Evolutionary conservation across 2,113 vertebrate species (phyloP), one percentile per base, ranked within the genome.

Genomic region (Gnathonemus longibarbis): DNA sequence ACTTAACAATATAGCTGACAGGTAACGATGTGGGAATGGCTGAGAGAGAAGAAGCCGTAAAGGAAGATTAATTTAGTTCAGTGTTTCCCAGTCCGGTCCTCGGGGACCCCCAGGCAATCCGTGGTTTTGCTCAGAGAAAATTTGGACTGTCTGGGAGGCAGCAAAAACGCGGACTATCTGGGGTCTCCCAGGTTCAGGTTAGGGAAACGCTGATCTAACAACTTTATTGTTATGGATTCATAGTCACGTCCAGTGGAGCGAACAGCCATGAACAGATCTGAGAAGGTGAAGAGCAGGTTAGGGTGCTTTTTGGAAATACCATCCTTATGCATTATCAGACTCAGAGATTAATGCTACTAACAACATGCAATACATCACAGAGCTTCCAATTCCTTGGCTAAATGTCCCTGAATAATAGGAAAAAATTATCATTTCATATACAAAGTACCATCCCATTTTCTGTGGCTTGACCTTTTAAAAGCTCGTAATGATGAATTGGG

Each of bases 301-400:
- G 13, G 74, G 35, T 17, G 74, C 13, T 42, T 80, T 77, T 80
- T 80, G 35, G 74, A 80, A 80, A 80, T 80, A 5, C 74, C 74
- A 80, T 19, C 74, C 35, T 42, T 80, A 31, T 80, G 74, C 15
- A 80, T 80, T 80, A 80, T 17, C 35, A 35, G 7, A 19, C 35
- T 80, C 74, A 80, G 74, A 80, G 74, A 80, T 80, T 80, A 80
- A 80, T 80, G 74, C 31, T 80, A 80, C 15, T 42, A 80, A 80
- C 35, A 35, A 42, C 17, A 35, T 80, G 31, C 74, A 80, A 80
- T 80, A 42, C 35, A 80, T 80, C 74, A 80, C 35, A 42, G 74
- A 80, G 35, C 15, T 19, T 42, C 74, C 74, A 80, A 80, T 80
- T 42, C 35, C 74, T 80, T 80, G 74, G 74, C 15, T 42, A 80